phyloP scores from a whole-genome alignment of 2,797 vertebrate species.

The Amniataba percoides region DNA sequence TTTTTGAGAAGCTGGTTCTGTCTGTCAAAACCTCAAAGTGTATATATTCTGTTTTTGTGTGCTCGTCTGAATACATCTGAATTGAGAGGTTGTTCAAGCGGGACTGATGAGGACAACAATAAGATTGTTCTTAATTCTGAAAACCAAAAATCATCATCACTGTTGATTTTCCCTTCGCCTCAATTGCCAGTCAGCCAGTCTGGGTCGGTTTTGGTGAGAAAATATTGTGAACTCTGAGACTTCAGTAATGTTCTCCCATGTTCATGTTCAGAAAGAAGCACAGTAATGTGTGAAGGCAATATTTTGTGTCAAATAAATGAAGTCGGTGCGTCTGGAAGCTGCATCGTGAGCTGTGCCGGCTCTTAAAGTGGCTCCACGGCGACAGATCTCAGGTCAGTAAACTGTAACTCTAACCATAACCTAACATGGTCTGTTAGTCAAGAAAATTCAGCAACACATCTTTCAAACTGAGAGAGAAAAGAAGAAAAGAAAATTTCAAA shows the following conservation, averaged over 20 bases:
- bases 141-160: neutral
- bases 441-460: neutral
- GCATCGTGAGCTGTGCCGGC: neutral
- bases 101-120: neutral
- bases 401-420: constrained; percentile 10
- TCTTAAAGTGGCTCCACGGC: neutral
- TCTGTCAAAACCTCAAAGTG: neutral
- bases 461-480: too few relatives aligned
- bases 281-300: neutral
- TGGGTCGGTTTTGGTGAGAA: neutral
- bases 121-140: neutral
- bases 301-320: neutral
- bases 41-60: neutral
- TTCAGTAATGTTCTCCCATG: neutral
- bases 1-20: neutral
- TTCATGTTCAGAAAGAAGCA: neutral
- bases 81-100: neutral
- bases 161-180: neutral
- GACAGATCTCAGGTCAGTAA: neutral
- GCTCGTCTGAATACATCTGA: neutral
- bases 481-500: neutral
- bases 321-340: neutral
- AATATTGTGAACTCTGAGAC: neutral
- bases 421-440: neutral
- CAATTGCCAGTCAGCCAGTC: neutral